A percentile compares a stretch with the other conserved stretches of the same genome.
Evolutionary conservation across 53 echinoderm and acorn worm genomes (phyloP).

Genomic region (Echinarachnius parma): DNA sequence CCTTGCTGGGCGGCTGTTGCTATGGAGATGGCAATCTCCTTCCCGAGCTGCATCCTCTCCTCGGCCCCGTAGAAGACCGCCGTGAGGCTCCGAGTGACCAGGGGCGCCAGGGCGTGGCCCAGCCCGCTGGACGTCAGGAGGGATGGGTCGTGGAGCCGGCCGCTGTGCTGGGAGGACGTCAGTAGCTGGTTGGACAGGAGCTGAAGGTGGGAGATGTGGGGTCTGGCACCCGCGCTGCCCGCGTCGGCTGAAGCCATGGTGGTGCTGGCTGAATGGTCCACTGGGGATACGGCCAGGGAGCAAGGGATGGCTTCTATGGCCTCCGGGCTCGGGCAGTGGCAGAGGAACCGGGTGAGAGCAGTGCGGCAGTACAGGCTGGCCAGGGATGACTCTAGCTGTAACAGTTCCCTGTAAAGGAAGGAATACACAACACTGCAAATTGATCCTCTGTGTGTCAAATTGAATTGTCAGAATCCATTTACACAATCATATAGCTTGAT

Average conservation of each 20-base stretch:
- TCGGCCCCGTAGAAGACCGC: conserved; percentile 63
- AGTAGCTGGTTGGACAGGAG: conserved; percentile 76
- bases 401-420: conserved; percentile 54
- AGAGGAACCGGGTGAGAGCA: conserved; percentile 71
- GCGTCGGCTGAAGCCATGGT: background rate
- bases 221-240: conserved; percentile 24
- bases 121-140: conserved; percentile 63
- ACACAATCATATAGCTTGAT: no score
- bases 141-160: conserved; percentile 58
- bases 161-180: conserved; percentile 71
- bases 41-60: conserved; percentile 50
- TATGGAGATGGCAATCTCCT: conserved; percentile 76
- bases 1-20: conserved; percentile 81
- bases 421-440: background rate
- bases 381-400: conserved; percentile 58
- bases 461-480: no score
- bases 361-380: conserved; percentile 73
- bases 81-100: conserved; percentile 59
- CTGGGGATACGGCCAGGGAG: conserved; percentile 47
- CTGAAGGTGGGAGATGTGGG: conserved; percentile 72
- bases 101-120: conserved; percentile 56
- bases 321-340: conserved; percentile 75
- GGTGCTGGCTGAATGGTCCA: conserved; percentile 3
- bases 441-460: no score
- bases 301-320: conserved; percentile 78